Evolutionary conservation across 2,888 invertebrate genomes (phyloP).

Genomic region (Drosophila ustulata): DNA sequence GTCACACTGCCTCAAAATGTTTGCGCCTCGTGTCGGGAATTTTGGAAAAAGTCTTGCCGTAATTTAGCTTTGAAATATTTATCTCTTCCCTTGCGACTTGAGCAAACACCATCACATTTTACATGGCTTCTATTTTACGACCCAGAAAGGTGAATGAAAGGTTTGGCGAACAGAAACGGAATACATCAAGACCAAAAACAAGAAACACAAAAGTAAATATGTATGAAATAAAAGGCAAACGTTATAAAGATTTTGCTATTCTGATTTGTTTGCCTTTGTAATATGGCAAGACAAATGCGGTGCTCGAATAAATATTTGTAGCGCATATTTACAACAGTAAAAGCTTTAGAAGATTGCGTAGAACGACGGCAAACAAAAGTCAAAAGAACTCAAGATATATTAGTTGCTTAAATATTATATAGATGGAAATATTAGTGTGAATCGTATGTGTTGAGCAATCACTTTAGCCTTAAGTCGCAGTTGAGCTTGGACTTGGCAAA

Average conservation of each 20-base stretch:
- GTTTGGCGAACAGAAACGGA: constrained; percentile 23
- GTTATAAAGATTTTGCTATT: constrained; percentile 41
- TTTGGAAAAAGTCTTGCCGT: constrained; percentile 20
- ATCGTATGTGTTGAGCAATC: not conserved
- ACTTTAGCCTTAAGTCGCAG: constrained; percentile 7
- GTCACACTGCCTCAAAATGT: constrained; percentile 40
- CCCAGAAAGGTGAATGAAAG: constrained; percentile 46
- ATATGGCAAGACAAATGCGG: constrained; percentile 38
- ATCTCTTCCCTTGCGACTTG: constrained; percentile 39
- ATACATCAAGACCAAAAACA: constrained; percentile 12
- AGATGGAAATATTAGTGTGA: not conserved
- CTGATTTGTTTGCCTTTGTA: constrained; percentile 51
- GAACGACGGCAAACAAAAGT: not conserved
- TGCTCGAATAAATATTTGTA: constrained; percentile 51
- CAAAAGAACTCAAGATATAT: not conserved
- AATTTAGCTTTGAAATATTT: constrained; percentile 38
- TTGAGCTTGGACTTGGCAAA: constrained; percentile 29
- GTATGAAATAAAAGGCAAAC: constrained; percentile 20
- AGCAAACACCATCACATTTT: constrained; percentile 46
- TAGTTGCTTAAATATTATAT: not conserved
- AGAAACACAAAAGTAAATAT: constrained; percentile 26
- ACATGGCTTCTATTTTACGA: constrained; percentile 29
- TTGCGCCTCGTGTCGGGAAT: constrained; percentile 27
- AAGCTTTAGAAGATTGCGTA: constrained; percentile 1
- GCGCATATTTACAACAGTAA: constrained; percentile 40